Conservation (phyloP, 2,888 invertebrate species). For the Odontocolon sp. region DNA sequence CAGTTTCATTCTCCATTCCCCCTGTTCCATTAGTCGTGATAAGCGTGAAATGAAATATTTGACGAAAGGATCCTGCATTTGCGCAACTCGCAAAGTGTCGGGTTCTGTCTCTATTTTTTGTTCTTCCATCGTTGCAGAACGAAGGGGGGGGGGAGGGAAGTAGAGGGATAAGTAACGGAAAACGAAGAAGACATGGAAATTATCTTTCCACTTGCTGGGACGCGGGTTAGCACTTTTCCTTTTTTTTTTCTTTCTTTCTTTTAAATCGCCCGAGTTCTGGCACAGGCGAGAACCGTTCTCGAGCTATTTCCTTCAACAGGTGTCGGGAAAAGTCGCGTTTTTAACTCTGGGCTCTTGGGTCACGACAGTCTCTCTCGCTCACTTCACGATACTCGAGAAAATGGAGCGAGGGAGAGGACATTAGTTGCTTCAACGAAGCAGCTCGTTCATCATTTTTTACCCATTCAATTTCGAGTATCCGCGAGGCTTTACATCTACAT, state of each 20-base stretch:
- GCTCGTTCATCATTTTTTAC: background rate
- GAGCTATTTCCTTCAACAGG: conserved; percentile 49
- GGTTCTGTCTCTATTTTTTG: background rate
- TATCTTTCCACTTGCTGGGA: background rate
- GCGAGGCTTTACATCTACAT: too few species aligned
- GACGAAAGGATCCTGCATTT: background rate
- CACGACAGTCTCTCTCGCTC: conserved; percentile 1
- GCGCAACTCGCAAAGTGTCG: too few species aligned
- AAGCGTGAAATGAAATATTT: background rate
- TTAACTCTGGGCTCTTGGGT: conserved; percentile 11
- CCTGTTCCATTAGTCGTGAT: conserved; percentile 17
- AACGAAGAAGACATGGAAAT: background rate
- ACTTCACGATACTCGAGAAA: conserved; percentile 1
- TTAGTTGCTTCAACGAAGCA: background rate
- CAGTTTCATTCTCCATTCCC: background rate
- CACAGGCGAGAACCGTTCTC: background rate
- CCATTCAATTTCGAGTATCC: conserved; percentile 1
- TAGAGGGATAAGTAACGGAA: background rate
- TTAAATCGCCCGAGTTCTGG: background rate
- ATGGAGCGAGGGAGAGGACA: background rate
- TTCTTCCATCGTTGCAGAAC: too few species aligned
- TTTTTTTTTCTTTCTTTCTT: background rate
- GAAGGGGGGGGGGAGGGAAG: background rate
- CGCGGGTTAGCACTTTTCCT: background rate
- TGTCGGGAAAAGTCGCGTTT: conserved; percentile 22